phyloP scores from a whole-genome alignment of 2,797 vertebrate genomes.

The Brachymystax lenok region DNA sequence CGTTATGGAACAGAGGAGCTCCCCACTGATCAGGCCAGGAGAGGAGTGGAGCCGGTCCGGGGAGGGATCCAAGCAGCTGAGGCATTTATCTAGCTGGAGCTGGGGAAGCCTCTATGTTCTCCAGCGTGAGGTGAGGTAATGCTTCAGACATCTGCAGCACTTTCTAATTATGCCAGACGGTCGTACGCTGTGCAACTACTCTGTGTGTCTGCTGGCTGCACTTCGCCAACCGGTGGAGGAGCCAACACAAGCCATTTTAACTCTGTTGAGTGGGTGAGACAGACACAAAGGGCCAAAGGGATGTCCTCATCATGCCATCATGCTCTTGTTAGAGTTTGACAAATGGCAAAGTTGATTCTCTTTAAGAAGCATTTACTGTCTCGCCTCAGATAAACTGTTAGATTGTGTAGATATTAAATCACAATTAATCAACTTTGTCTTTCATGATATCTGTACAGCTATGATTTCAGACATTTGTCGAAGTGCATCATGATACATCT shows the following conservation, averaged over 20 bases:
- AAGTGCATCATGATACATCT: background rate
- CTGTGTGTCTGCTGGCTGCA: conserved; percentile 61
- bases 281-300: conserved; percentile 58
- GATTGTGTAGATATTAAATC: background rate
- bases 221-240: conserved; percentile 51
- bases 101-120: conserved; percentile 71
- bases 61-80: conserved; percentile 65
- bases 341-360: conserved; percentile 32
- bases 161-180: conserved; percentile 76
- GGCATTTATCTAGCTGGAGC: conserved; percentile 48
- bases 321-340: conserved; percentile 44
- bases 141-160: conserved; percentile 73
- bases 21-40: conserved; percentile 62
- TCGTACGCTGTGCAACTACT: conserved; percentile 54
- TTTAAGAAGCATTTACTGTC: conserved; percentile 22
- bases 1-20: conserved; percentile 57
- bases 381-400: conserved; percentile 8
- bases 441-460: background rate
- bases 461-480: too few species aligned
- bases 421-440: background rate
- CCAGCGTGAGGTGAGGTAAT: conserved; percentile 67
- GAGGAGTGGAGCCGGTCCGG: conserved; percentile 2
- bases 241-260: conserved; percentile 63
- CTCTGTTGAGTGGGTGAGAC: conserved; percentile 52
- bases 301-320: conserved; percentile 56